Conservation (phyloP, 2,888 invertebrate species). For the Cerastis leucographa region DNA sequence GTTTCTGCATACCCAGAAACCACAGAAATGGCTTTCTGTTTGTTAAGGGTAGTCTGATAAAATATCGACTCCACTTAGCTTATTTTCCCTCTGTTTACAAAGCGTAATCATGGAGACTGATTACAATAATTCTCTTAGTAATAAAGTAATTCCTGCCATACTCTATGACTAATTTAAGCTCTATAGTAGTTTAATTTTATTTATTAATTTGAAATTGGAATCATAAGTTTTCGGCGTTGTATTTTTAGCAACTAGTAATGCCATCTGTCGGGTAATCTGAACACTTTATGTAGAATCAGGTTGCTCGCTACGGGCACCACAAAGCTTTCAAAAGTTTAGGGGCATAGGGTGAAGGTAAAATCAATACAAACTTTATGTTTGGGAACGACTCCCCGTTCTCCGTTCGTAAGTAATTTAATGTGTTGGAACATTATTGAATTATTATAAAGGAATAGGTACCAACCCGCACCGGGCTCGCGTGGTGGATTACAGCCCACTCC, state of each 20-base stretch:
- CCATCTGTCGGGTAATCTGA: constrained; percentile 46
- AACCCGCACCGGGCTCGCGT: too few relatives aligned
- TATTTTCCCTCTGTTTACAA: too few relatives aligned
- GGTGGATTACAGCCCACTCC: too few relatives aligned
- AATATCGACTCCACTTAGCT: not conserved
- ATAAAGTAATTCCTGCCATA: not conserved
- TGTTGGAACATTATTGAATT: not conserved
- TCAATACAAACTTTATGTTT: constrained; percentile 40
- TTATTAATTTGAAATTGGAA: not conserved
- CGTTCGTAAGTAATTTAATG: too few relatives aligned
- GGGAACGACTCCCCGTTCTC: not conserved
- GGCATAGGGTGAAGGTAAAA: constrained; percentile 15
- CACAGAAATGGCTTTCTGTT: too few relatives aligned
- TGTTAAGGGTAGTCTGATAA: too few relatives aligned
- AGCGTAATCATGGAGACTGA: not conserved
- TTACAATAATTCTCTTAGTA: not conserved
- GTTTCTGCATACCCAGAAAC: too few relatives aligned
- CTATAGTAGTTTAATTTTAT: not conserved
- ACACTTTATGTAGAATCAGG: constrained; percentile 24
- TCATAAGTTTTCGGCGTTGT: not conserved
- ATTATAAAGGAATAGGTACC: too few relatives aligned
- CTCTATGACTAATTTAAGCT: not conserved
- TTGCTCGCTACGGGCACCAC: not conserved
- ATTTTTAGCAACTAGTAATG: constrained; percentile 21
- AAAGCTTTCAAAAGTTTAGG: constrained; percentile 5